Evolutionary conservation across 2,888 invertebrate genomes (phyloP).

Genomic region (Hypolimnas misippus): DNA sequence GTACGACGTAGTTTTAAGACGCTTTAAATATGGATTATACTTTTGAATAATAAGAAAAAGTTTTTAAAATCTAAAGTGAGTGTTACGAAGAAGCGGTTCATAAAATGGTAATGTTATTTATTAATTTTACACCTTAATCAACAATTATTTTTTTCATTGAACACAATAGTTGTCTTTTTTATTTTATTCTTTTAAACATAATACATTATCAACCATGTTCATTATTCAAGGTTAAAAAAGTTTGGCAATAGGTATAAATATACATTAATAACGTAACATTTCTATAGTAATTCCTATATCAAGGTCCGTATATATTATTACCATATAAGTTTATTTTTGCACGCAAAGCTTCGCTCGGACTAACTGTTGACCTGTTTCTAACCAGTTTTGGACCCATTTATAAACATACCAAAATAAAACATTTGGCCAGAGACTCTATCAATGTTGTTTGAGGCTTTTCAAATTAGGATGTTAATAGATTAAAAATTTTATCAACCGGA

Average conservation of each 20-base stretch:
- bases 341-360: constrained; percentile 5
- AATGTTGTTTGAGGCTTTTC: too few relatives aligned
- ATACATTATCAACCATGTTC: too few relatives aligned
- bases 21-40: background rate
- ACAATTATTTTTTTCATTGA: too few relatives aligned
- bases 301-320: too few relatives aligned
- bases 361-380: constrained; percentile 19
- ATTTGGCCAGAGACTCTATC: background rate
- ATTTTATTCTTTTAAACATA: too few relatives aligned
- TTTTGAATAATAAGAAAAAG: background rate
- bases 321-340: constrained; percentile 1
- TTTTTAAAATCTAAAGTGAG: background rate
- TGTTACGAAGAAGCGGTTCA: background rate
- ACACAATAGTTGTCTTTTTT: too few relatives aligned
- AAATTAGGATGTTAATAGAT: too few relatives aligned
- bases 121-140: background rate
- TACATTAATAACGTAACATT: too few relatives aligned
- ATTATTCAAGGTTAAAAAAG: too few relatives aligned
- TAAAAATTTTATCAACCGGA: too few relatives aligned
- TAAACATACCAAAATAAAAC: background rate
- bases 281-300: too few relatives aligned
- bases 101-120: background rate
- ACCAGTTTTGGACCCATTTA: constrained; percentile 23
- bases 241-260: too few relatives aligned
- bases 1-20: background rate